phyloP scores from a whole-genome alignment of 2,113 vertebrate species.

The Sinosuthora webbiana region DNA sequence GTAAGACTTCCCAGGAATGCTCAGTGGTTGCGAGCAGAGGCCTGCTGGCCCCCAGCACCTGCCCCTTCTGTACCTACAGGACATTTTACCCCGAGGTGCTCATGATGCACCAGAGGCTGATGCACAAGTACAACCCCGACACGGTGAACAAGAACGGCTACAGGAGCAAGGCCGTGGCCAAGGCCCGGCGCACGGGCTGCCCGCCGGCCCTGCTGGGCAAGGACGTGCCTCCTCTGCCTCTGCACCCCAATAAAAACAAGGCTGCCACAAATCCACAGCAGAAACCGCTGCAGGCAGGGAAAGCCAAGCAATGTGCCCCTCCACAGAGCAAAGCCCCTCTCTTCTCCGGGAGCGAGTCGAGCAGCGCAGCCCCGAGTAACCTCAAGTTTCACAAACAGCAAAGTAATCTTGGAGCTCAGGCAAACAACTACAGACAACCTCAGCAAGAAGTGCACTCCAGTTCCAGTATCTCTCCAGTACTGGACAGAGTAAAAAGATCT shows the following conservation, averaged over 20 bases:
- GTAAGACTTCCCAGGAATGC: conserved; percentile 68
- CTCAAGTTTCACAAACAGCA: conserved; percentile 70
- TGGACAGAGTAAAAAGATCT: conserved; percentile 61
- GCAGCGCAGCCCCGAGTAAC: conserved; percentile 68
- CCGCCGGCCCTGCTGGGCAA: conserved; percentile 90
- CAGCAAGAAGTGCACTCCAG: conserved; percentile 61
- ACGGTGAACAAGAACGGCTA: conserved; percentile 45
- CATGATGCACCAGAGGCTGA: conserved; percentile 86
- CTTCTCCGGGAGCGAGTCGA: conserved; percentile 56
- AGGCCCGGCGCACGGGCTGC: conserved; percentile 85
- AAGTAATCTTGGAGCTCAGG: conserved; percentile 24
- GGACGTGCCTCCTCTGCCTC: conserved; percentile 81
- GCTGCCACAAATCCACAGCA: conserved; percentile 61
- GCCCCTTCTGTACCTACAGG: conserved; percentile 85
- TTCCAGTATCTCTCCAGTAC: conserved; percentile 12
- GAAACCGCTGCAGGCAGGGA: conserved; percentile 67
- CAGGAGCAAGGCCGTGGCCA: conserved; percentile 52
- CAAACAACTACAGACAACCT: conserved; percentile 48
- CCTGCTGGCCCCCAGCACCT: conserved; percentile 72
- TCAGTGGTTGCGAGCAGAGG: conserved; percentile 65
- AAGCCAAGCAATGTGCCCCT: conserved; percentile 30
- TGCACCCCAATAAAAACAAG: conserved; percentile 73
- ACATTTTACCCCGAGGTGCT: conserved; percentile 92
- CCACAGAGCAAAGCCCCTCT: conserved; percentile 44
- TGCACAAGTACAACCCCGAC: conserved; percentile 85